A percentile compares a stretch with the other conserved stretches of the same genome.
Conservation (phyloP, 1,140 invertebrate species). For the Mya arenaria region DNA sequence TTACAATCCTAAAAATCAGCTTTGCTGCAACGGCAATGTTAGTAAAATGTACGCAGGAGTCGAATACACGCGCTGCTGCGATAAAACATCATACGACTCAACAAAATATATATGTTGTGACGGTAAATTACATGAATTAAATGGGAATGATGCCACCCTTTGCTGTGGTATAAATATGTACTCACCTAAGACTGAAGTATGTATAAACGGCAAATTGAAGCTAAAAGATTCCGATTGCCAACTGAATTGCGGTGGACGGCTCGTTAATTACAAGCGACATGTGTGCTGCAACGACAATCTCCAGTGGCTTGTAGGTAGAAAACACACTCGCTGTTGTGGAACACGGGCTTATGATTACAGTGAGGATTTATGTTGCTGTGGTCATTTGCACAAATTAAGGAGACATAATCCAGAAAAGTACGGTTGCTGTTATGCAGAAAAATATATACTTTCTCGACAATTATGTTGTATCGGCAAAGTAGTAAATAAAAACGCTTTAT, state of each 20-base stretch:
- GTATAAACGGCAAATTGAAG: background rate
- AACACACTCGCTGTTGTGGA: background rate
- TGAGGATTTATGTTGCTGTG: background rate
- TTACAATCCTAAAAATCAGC: conserved; percentile 7
- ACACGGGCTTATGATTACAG: background rate
- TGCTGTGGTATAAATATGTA: background rate
- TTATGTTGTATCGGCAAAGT: conserved; percentile 35
- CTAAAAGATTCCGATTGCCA: background rate
- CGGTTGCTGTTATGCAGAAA: background rate
- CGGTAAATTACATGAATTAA: background rate
- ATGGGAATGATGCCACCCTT: background rate
- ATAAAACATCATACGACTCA: conserved; percentile 23
- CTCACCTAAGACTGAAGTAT: background rate
- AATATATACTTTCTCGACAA: background rate
- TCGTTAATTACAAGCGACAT: conserved; percentile 8
- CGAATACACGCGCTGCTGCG: conserved; percentile 33
- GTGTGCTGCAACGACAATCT: conserved; percentile 43
- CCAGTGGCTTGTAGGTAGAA: background rate
- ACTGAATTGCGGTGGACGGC: background rate
- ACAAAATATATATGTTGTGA: conserved; percentile 19
- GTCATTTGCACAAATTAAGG: background rate
- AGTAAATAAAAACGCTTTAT: conserved; percentile 25
- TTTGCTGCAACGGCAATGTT: conserved; percentile 46
- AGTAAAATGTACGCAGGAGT: background rate
- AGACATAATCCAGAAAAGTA: background rate